These are phyloP conservation scores for Sphenodon punctatus DNA, from an alignment of 2,797 vertebrate species.

Conservation along the genomic window DNA sequence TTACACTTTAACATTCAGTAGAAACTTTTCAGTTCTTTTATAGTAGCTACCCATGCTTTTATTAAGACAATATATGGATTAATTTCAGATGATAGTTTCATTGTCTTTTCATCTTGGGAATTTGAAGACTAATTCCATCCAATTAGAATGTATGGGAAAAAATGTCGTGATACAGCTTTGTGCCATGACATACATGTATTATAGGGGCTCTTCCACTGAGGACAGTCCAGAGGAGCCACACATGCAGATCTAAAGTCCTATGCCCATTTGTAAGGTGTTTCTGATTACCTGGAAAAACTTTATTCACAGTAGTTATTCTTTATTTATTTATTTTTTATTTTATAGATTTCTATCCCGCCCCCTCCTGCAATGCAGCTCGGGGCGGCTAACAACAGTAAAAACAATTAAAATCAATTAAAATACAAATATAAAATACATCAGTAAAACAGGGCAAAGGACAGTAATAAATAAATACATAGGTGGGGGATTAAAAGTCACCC, in stretches of 20 bases:
- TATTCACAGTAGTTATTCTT: neutral
- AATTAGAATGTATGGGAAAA: slow-evolving; percentile 37
- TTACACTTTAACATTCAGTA: slow-evolving; percentile 44
- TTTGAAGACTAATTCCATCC: slow-evolving; percentile 40
- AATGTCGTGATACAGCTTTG: slow-evolving; percentile 1
- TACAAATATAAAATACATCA: no score
- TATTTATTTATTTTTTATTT: no score
- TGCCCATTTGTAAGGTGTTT: neutral
- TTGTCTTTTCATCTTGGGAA: no score
- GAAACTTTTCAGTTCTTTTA: slow-evolving; percentile 30
- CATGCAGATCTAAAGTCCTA: neutral
- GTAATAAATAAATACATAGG: no score
- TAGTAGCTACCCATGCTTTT: slow-evolving; percentile 44
- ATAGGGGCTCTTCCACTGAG: neutral
- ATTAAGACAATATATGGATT: slow-evolving; percentile 49
- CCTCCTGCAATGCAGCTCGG: no score
- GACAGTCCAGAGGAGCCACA: neutral
- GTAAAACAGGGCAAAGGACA: no score
- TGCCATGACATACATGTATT: neutral
- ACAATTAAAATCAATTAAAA: no score
- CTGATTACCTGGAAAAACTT: neutral
- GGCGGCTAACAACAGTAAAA: no score
- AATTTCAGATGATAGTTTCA: slow-evolving; percentile 51
- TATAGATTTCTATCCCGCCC: no score
- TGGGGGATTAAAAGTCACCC: no score